phyloP scores from a whole-genome alignment of 1,140 invertebrate genomes.

The Zaprionus africanus region DNA sequence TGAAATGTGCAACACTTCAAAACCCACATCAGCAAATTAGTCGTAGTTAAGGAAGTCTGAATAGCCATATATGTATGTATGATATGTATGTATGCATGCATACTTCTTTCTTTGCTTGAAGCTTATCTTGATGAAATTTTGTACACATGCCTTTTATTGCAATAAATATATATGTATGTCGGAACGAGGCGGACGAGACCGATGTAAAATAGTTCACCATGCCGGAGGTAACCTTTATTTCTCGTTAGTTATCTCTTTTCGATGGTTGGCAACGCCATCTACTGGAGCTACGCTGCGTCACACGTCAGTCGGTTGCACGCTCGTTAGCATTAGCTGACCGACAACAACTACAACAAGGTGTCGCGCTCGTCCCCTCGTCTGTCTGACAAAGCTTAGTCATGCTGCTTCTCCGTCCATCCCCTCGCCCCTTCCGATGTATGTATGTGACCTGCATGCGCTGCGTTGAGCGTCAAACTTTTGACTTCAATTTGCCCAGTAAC shows the following conservation, averaged over 20 bases:
- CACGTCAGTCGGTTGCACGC: conserved; percentile 32
- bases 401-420: conserved; percentile 44
- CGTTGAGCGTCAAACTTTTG: conserved; percentile 70
- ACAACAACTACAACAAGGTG: conserved; percentile 14
- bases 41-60: no score
- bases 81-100: no score
- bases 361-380: background rate
- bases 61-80: no score
- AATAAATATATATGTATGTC: no score
- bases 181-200: no score
- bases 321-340: conserved; percentile 46
- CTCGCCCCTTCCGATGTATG: conserved; percentile 33
- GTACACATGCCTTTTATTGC: no score
- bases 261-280: background rate
- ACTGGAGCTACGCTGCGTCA: conserved; percentile 28
- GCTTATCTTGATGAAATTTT: no score
- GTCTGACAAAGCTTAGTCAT: conserved; percentile 58
- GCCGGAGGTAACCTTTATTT: no score
- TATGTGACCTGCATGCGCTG: conserved; percentile 76
- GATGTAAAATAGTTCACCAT: no score
- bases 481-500: conserved; percentile 77
- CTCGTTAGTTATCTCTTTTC: background rate
- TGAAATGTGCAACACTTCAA: no score
- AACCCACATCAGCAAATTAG: no score
- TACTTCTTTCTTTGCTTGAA: no score